phyloP scores from a whole-genome alignment of 2,888 invertebrate species.

The Orthosia cruda region DNA sequence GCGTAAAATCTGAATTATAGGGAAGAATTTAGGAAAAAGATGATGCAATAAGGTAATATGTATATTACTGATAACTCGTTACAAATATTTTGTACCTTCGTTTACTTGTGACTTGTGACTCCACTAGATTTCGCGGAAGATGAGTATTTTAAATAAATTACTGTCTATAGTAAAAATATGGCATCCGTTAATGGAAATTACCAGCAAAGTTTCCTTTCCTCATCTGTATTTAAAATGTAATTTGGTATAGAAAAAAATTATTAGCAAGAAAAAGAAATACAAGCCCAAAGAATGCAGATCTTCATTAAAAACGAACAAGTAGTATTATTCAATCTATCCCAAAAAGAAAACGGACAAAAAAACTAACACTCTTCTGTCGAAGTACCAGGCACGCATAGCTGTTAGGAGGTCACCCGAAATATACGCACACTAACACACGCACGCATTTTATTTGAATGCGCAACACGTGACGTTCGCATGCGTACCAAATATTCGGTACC shows the following conservation, averaged over 20 bases:
- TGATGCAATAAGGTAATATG: neutral
- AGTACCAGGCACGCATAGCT: slow-evolving; percentile 60
- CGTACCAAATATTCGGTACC: slow-evolving; percentile 36
- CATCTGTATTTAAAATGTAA: too few relatives aligned
- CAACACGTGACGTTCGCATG: slow-evolving; percentile 54
- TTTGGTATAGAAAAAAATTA: neutral
- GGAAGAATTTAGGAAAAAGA: slow-evolving; percentile 3
- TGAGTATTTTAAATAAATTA: neutral
- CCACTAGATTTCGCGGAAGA: neutral
- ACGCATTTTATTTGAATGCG: slow-evolving; percentile 63
- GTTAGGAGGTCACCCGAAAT: slow-evolving; percentile 55
- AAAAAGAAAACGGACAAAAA: slow-evolving; percentile 45
- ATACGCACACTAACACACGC: slow-evolving; percentile 49
- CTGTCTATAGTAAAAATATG: too few relatives aligned
- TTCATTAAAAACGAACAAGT: neutral
- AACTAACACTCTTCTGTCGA: slow-evolving; percentile 48
- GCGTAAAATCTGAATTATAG: neutral
- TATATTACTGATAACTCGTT: neutral
- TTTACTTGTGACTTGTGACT: neutral
- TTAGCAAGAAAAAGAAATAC: neutral
- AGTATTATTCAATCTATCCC: slow-evolving; percentile 2
- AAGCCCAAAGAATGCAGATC: neutral
- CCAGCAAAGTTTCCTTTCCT: neutral
- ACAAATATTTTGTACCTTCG: neutral
- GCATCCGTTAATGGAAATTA: neutral